phyloP scores from a whole-genome alignment of 2,113 vertebrate genomes.

The Ceyx melanurus region DNA sequence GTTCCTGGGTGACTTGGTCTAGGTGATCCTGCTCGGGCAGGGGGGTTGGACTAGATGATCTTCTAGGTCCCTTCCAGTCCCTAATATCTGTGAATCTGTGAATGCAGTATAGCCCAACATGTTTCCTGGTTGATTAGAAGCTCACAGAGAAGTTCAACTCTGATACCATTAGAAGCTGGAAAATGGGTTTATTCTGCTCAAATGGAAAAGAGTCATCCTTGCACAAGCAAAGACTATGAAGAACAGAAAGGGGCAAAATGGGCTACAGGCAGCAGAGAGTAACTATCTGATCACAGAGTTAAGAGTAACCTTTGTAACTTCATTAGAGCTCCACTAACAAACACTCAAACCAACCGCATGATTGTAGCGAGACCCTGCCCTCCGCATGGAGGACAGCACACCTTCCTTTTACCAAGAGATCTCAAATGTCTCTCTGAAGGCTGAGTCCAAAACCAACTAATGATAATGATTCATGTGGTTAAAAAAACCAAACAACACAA shows the following conservation, averaged over 20 bases:
- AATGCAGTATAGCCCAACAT: rapidly evolving
- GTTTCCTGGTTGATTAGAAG: neutral
- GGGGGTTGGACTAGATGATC: too few species aligned
- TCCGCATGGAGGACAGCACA: rapidly evolving
- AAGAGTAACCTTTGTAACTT: neutral
- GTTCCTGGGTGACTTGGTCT: too few species aligned
- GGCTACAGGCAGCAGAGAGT: neutral
- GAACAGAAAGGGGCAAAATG: neutral
- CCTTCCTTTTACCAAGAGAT: neutral
- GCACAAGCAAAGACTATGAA: neutral
- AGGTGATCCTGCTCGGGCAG: too few species aligned
- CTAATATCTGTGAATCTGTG: too few species aligned
- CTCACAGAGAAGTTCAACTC: neutral
- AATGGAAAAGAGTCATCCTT: neutral
- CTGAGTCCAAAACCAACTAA: neutral
- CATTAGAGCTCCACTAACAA: neutral
- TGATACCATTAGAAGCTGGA: neutral
- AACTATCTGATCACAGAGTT: neutral
- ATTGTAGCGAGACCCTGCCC: neutral
- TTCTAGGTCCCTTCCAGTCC: too few species aligned
- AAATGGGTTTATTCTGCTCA: neutral
- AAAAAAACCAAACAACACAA: neutral
- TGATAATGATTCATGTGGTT: neutral
- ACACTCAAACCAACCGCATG: neutral
- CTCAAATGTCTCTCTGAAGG: neutral